Evolutionary conservation across 1,140 invertebrate genomes (phyloP).

Genomic region (Euura saliciscinereae): DNA sequence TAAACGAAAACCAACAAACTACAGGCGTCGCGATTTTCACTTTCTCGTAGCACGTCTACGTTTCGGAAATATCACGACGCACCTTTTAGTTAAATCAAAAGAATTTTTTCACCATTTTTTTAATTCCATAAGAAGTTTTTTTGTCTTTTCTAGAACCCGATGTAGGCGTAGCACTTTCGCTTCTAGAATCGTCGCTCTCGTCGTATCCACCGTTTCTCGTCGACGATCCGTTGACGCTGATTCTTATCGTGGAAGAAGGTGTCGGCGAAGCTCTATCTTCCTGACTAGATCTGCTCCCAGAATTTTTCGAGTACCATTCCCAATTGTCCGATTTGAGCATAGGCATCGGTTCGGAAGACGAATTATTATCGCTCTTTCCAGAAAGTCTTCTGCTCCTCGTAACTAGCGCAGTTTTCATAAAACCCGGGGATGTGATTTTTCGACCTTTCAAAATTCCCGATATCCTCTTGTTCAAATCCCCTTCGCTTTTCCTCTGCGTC

Average conservation of each 20-base stretch:
- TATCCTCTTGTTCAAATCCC: not conserved
- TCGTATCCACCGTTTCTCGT: constrained; percentile 40
- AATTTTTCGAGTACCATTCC: constrained; percentile 41
- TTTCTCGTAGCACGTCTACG: too few species aligned
- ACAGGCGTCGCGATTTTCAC: too few species aligned
- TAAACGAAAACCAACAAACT: too few species aligned
- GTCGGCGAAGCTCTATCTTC: constrained; percentile 20
- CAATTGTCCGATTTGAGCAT: constrained; percentile 43
- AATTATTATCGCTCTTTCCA: constrained; percentile 49
- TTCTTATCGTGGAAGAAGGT: not conserved
- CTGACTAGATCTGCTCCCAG: constrained; percentile 28
- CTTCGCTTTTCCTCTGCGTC: not conserved
- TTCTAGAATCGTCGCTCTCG: constrained; percentile 60
- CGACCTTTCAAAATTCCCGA: constrained; percentile 31
- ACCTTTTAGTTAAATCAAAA: constrained; percentile 60
- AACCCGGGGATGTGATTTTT: constrained; percentile 67
- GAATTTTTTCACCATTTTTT: constrained; percentile 71
- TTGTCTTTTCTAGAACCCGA: constrained; percentile 57
- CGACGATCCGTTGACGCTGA: constrained; percentile 50
- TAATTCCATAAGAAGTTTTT: constrained; percentile 58
- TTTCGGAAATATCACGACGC: not conserved
- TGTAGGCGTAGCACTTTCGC: constrained; percentile 49
- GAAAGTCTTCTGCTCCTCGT: constrained; percentile 53
- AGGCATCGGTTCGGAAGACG: constrained; percentile 14
- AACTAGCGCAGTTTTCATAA: constrained; percentile 67